Evolutionary conservation across 2,113 vertebrate species (phyloP), one percentile per base, ranked within the genome.

Genomic region (Sterna hirundo): DNA sequence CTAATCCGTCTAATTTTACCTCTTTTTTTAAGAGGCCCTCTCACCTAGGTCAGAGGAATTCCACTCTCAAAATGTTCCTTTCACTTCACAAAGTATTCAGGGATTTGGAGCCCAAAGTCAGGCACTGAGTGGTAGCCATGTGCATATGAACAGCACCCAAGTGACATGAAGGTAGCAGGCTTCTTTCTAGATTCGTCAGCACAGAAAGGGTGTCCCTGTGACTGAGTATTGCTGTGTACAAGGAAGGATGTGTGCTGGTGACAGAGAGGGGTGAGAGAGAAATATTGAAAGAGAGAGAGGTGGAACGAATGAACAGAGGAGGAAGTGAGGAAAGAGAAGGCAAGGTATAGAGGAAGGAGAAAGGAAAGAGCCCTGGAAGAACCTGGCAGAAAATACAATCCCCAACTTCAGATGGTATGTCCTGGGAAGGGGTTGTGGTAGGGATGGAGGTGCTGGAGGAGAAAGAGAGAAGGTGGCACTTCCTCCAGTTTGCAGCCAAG

Each of bases 71-170:
- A 78, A 78, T 54, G 3, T 4, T 71, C 15, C 25, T 84, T 78
- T 34, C 27, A 15, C 7, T 90, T 82, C 32, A 51, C 5, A n/a
- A 58, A 78, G 3, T 47, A 10, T 27, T 40, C 8, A 42, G 22
- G 13, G 6, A 15, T 49, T 60, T 64, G 52, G 14, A 79, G 6
- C 38, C 26, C 47, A 44, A 76, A 52, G n/a, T 46, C 32, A 58
- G 36, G 13, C 11, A 61, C 15, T 14, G 18, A 65, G n/a, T 8
- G 4, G 3, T 7, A 55, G 30, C 30, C 58, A 51, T 1, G 0
- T n/a, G 8, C 22, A 71, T 51, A 30, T n/a, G 3, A 81, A 11
- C n/a, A 47, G 5, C 9, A 46, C 25, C 10, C 5, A 25, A 12
- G 18, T 54, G 40, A 19, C 14, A 11, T 11, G 42, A 82, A 79